Base-by-base conservation (phyloP, 1,140 invertebrate genomes). In the Bicyclus anynana region DNA sequence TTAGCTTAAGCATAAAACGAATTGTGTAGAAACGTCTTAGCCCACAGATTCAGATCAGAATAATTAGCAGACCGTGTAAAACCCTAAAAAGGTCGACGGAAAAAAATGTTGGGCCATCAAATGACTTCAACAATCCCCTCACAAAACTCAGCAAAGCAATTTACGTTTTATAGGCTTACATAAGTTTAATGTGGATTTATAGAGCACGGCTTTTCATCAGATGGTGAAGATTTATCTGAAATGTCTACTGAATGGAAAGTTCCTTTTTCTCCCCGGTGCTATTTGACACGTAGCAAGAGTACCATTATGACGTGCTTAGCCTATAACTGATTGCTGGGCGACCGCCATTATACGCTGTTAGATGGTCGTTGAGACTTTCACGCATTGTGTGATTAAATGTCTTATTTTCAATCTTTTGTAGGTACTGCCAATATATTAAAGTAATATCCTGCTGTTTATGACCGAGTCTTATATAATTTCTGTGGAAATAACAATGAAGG, bases 151-250 rank as follows among this genome's bases (percentile, higher is more conserved):
- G 29, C 29, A 12, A n/a, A 33, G 29, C 2, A 33, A 33, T 33
- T 33, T 33, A 23, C 10, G 42, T 23, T 46, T 49, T 49, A 49
- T 49, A 49, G 29, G 29, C 29, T 49, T 49, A 33, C 47, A 26
- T 49, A 17, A 49, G 47, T 49, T 33, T 49, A n/a, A 49, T 49
- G 29, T 49, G 47, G 29, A 33, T 29, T 49, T 49, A 49, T 49
- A 29, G 47, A 29, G 26, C 47, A 49, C 29, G 16, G 47, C 47
- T 49, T 49, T 49, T 33, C 47, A 49, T 49, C 47, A 49, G 23
- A 16, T 49, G 47, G 29, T 12, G 7, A 33, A 33, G 29, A 33
- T 33, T 33, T 33, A 33, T 33, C 29, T 33, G 29, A 12, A 33
- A 33, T 12, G 29, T 7, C 29, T 33, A 1, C 29, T 33, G 29